phyloP scores from a whole-genome alignment of 2,113 vertebrate genomes.

The Sakesphorus luctuosus region DNA sequence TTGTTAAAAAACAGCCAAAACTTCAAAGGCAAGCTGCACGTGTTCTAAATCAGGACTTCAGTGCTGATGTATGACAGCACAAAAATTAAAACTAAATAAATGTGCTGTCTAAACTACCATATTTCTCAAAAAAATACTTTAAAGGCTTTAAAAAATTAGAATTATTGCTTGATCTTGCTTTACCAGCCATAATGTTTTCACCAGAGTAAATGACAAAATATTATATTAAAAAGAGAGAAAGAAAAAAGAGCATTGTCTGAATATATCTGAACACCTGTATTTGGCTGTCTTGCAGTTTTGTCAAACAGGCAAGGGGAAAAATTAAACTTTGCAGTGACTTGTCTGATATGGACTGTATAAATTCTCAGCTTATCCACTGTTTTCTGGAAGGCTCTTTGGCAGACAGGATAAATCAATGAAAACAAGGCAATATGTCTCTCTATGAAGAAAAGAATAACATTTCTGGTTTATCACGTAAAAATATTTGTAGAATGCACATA shows the following conservation, averaged over 20 bases:
- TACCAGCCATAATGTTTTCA: conserved; percentile 59
- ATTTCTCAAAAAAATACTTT: conserved; percentile 68
- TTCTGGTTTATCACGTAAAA: neutral
- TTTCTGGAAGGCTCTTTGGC: neutral
- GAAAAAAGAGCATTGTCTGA: conserved; percentile 48
- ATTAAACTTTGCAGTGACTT: conserved; percentile 66
- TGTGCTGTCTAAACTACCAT: conserved; percentile 78
- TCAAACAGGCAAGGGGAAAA: conserved; percentile 56
- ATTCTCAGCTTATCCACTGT: conserved; percentile 29
- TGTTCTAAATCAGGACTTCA: conserved; percentile 83
- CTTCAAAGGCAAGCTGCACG: conserved; percentile 80
- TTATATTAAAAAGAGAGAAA: conserved; percentile 3
- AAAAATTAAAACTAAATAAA: conserved; percentile 85
- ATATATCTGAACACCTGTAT: conserved; percentile 73
- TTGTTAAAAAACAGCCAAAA: conserved; percentile 73
- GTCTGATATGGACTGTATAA: conserved; percentile 56
- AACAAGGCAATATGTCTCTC: neutral
- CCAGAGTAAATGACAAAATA: conserved; percentile 57
- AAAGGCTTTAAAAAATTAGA: conserved; percentile 57
- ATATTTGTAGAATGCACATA: neutral
- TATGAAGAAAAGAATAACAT: neutral
- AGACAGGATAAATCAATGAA: neutral
- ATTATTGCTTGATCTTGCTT: conserved; percentile 66
- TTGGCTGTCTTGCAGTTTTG: conserved; percentile 64
- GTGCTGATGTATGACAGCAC: conserved; percentile 79